phyloP scores from a whole-genome alignment of 2,113 vertebrate genomes.

The Aramus guarauna region DNA sequence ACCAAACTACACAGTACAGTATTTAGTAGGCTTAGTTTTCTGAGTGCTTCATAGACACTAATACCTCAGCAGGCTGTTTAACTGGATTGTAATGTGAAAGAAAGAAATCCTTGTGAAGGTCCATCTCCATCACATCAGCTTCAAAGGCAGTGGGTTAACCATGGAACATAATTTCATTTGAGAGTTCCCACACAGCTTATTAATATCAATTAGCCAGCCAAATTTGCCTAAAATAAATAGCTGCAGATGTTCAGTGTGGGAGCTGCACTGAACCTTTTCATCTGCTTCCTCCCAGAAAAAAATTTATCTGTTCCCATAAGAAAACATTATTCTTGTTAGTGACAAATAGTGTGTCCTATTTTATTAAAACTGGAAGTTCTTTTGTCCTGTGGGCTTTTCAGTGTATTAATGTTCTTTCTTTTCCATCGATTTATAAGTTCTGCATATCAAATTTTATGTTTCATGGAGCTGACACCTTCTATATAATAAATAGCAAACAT shows the following conservation, averaged over 20 bases:
- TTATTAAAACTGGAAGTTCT: background rate
- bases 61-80: background rate
- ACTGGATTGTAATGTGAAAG: background rate
- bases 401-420: background rate
- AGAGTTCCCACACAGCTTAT: background rate
- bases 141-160: background rate
- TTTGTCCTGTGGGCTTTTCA: background rate
- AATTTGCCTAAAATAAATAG: background rate
- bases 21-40: background rate
- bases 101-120: background rate
- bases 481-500: background rate
- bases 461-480: background rate
- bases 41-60: background rate
- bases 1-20: background rate
- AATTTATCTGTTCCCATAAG: background rate
- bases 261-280: background rate
- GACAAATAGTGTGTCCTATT: background rate
- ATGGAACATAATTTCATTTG: background rate
- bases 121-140: background rate
- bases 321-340: background rate
- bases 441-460: background rate
- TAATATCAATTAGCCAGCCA: background rate
- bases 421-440: background rate
- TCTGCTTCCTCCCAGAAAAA: background rate
- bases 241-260: background rate